Evolutionary conservation across 2,888 invertebrate species (phyloP).

Genomic region (Carterocephalus palaemon): DNA sequence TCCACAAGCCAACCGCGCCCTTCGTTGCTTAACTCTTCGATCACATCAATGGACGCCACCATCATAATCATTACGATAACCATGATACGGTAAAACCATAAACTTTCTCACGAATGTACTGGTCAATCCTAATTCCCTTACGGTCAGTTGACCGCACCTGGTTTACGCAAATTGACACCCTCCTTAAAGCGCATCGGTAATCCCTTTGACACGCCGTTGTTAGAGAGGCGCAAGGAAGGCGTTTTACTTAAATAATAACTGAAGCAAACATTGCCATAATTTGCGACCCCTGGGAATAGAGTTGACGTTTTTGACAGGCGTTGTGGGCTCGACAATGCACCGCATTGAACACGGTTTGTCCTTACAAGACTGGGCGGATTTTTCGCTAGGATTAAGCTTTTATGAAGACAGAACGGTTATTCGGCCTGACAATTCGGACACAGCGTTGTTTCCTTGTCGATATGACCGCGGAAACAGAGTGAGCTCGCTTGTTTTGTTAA

Average conservation of each 20-base stretch:
- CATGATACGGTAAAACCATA: too few relatives aligned
- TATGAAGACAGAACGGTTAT: conserved; percentile 35
- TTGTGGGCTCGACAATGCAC: conserved; percentile 47
- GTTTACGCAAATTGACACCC: conserved; percentile 67
- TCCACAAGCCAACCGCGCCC: too few relatives aligned
- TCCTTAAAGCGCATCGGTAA: conserved; percentile 53
- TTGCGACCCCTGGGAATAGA: conserved; percentile 65
- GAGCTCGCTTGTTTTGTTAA: too few relatives aligned
- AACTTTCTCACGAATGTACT: conserved; percentile 64
- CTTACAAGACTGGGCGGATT: conserved; percentile 41
- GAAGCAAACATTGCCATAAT: conserved; percentile 69
- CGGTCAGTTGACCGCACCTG: conserved; percentile 75
- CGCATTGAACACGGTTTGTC: conserved; percentile 58
- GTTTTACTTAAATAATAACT: conserved; percentile 56
- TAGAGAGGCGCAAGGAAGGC: conserved; percentile 61
- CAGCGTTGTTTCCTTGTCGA: conserved; percentile 18
- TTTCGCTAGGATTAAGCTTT: conserved; percentile 44
- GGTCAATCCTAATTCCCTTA: conserved; percentile 59
- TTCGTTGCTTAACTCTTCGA: too few relatives aligned
- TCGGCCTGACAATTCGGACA: conserved; percentile 30
- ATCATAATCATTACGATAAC: too few relatives aligned
- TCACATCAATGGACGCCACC: too few relatives aligned
- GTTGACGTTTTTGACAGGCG: conserved; percentile 71
- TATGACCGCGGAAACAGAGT: too few relatives aligned
- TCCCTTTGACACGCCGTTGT: conserved; percentile 63